These are phyloP conservation scores for Salvelinus sp. DNA, from an alignment of 2,113 vertebrate species.

Conservation along the genomic window DNA sequence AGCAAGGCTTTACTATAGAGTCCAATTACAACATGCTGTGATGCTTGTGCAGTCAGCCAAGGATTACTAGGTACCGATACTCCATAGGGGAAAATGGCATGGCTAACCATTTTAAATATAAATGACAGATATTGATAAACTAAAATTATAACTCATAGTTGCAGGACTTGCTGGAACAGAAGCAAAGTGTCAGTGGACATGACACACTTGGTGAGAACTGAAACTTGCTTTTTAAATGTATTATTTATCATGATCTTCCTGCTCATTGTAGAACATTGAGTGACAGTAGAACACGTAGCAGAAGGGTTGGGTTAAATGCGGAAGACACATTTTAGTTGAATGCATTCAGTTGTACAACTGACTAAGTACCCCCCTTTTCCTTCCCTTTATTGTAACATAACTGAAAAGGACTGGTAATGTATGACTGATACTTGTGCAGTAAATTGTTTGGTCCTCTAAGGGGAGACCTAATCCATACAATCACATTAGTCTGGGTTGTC, in stretches of 20 bases:
- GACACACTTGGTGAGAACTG: constrained; percentile 53
- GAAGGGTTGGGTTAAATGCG: too few relatives aligned
- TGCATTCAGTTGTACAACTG: too few relatives aligned
- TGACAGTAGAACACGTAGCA: too few relatives aligned
- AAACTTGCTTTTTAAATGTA: background rate
- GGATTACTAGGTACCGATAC: constrained; percentile 51
- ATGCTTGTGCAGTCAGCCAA: constrained; percentile 27
- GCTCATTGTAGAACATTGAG: background rate
- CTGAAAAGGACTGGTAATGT: background rate
- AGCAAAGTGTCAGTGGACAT: constrained; percentile 25
- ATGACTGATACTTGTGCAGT: constrained; percentile 4
- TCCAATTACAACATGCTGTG: constrained; percentile 52
- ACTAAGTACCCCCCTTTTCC: too few relatives aligned
- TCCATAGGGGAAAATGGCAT: background rate
- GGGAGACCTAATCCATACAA: constrained; percentile 1
- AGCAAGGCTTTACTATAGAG: constrained; percentile 42
- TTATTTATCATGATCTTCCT: background rate
- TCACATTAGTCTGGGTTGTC: too few relatives aligned
- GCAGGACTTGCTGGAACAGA: constrained; percentile 54
- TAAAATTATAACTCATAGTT: too few relatives aligned
- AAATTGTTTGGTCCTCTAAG: background rate
- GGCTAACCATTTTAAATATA: background rate
- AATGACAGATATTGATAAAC: too few relatives aligned
- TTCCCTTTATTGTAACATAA: background rate
- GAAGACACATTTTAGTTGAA: too few relatives aligned